Evolutionary conservation across 2,888 invertebrate genomes (phyloP).

Genomic region (Trichopoda pennipes): DNA sequence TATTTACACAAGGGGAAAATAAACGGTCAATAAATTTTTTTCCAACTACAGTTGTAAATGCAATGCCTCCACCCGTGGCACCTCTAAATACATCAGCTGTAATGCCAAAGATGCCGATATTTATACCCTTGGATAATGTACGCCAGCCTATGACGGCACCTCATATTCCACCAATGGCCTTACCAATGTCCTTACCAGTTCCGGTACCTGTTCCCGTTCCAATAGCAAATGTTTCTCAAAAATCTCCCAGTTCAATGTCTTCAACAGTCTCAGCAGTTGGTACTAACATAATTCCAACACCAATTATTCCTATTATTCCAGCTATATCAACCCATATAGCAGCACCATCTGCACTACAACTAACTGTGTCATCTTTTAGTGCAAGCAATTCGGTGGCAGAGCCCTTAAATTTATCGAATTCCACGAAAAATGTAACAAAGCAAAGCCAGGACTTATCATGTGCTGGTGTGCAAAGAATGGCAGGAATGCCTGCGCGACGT

Average conservation of each 20-base stretch:
- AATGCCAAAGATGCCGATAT: conserved; percentile 73
- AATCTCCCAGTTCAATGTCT: conserved; percentile 64
- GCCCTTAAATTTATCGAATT: conserved; percentile 74
- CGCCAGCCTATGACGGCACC: conserved; percentile 24
- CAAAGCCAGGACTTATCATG: conserved; percentile 64
- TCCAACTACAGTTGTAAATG: conserved; percentile 4
- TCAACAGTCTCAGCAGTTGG: conserved; percentile 44
- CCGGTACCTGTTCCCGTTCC: conserved; percentile 60
- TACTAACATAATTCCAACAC: conserved; percentile 58
- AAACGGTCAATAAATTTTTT: conserved; percentile 27
- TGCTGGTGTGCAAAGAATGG: conserved; percentile 61
- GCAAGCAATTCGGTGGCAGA: conserved; percentile 58
- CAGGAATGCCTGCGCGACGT: conserved; percentile 73
- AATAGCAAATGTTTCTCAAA: conserved; percentile 63
- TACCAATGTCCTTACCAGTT: conserved; percentile 53
- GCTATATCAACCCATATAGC: conserved; percentile 51
- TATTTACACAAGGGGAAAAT: conserved; percentile 29
- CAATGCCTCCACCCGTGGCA: conserved; percentile 49
- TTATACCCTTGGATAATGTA: conserved; percentile 69
- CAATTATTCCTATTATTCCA: conserved; percentile 57
- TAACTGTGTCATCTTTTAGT: conserved; percentile 44
- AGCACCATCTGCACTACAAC: conserved; percentile 33
- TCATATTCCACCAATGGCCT: conserved; percentile 52
- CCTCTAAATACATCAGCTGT: conserved; percentile 55
- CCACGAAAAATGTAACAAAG: conserved; percentile 54